Evolutionary conservation across 2,888 invertebrate species (phyloP).

Genomic region (Fragum sueziense): DNA sequence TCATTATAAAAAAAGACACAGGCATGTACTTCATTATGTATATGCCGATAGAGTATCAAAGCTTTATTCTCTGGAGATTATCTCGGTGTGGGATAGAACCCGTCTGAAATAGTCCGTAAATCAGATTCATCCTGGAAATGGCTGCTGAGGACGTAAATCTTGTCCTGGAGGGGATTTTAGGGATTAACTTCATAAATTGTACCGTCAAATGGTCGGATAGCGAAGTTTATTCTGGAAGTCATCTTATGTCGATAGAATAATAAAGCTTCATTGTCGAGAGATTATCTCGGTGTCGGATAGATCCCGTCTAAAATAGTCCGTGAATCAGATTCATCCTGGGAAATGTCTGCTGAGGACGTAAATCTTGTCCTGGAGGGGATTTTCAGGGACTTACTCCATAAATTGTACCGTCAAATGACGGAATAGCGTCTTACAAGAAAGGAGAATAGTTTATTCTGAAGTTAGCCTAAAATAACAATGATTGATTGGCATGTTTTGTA

Average conservation of each 20-base stretch:
- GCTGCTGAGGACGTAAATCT: slow-evolving; percentile 27
- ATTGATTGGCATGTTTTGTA: too few relatives aligned
- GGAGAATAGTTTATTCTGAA: too few relatives aligned
- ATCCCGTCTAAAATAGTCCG: slow-evolving; percentile 4
- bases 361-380: slow-evolving; percentile 21
- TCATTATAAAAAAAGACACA: too few relatives aligned
- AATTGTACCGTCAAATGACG: slow-evolving; percentile 27
- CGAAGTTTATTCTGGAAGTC: too few relatives aligned
- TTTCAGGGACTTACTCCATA: slow-evolving; percentile 20
- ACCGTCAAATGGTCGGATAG: slow-evolving; percentile 18
- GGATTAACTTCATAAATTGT: slow-evolving; percentile 29
- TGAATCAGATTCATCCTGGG: slow-evolving; percentile 12
- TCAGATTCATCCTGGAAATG: slow-evolving; percentile 19
- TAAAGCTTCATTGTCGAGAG: background rate
- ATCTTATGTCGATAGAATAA: background rate
- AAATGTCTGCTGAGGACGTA: slow-evolving; percentile 27
- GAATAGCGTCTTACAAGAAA: too few relatives aligned
- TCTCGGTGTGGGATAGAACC: background rate
- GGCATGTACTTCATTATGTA: too few relatives aligned
- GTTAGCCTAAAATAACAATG: too few relatives aligned
- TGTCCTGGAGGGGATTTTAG: slow-evolving; percentile 17
- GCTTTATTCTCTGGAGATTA: background rate
- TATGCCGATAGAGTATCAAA: background rate
- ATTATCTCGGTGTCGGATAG: background rate
- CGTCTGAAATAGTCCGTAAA: slow-evolving; percentile 1